phyloP scores from a whole-genome alignment of 2,888 invertebrate species.

The Octodonta nipae region DNA sequence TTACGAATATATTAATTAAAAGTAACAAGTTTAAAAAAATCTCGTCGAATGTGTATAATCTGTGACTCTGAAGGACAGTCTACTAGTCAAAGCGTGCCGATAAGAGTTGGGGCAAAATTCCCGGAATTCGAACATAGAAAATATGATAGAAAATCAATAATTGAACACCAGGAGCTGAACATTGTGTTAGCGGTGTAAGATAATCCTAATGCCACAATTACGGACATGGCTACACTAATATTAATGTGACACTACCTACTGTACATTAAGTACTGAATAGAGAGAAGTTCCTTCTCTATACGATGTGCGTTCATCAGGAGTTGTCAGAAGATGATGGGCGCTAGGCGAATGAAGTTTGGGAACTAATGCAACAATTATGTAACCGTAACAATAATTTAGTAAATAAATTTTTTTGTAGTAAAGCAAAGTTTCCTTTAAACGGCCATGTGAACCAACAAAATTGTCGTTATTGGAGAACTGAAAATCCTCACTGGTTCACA shows the following conservation, averaged over 20 bases:
- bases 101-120: not conserved
- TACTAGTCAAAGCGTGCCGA: not conserved
- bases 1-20: too few relatives aligned
- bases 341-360: not conserved
- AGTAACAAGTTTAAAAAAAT: too few relatives aligned
- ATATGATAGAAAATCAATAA: not conserved
- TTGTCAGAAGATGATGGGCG: not conserved
- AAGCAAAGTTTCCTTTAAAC: not conserved
- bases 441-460: slow-evolving; percentile 2
- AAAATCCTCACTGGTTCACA: not conserved
- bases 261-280: too few relatives aligned
- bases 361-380: not conserved
- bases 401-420: too few relatives aligned
- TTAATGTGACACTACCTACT: too few relatives aligned
- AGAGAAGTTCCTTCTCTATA: too few relatives aligned
- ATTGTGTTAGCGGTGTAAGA: not conserved
- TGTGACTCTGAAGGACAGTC: too few relatives aligned
- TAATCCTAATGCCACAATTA: not conserved
- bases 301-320: not conserved
- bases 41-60: too few relatives aligned
- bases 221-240: not conserved
- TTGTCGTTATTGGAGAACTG: not conserved
- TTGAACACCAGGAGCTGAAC: not conserved
- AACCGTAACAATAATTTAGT: slow-evolving; percentile 1
- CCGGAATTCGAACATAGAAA: not conserved